Evolutionary conservation across 2,888 invertebrate genomes (phyloP), one percentile per base, ranked within the genome.

Genomic region (Beris morrisii): DNA sequence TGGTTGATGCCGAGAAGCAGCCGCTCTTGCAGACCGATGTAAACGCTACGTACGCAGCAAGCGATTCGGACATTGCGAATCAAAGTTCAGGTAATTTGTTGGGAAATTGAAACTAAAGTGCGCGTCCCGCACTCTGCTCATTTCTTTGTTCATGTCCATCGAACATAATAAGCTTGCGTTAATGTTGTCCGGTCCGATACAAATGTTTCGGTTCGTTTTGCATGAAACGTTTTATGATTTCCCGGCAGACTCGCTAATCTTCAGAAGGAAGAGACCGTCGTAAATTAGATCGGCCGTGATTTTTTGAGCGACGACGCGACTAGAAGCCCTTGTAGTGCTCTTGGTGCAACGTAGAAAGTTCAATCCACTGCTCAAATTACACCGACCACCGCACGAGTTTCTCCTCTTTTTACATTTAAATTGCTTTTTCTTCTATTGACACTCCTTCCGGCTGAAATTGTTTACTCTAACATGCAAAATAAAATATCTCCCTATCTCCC

Each of bases 61-160:
- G 15, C 12, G 48, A 48, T 6, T n/a, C 48, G n/a, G 48, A 48
- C 12, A 6, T 15, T 13, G 48, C 48, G 5, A 12, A 5, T 12
- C 48, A 48, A 48, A 48, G n/a, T 48, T 48, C 15, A 48, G 48
- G 48, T 48, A 48, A 48, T 15, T 22, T 22, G 22, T 22, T 2
- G n/a, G 12, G 15, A 48, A 48, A 48, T 11, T 15, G 15, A 48
- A 12, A 4, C 12, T 6, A 48, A 12, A 48, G 6, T 15, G 5
- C 12, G n/a, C 15, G 15, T 48, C 15, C 15, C 38, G 38, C 7
- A 38, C 38, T 9, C 7, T 38, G 22, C 22, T 22, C 22, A 22
- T 48, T 48, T 48, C 48, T 13, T 48, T 48, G 15, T 48, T 48
- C 48, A 48, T 12, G 15, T 12, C 12, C 48, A 6, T 12, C 15